Base-by-base conservation (phyloP, 2,888 invertebrate genomes). In the Troilus luridus region DNA sequence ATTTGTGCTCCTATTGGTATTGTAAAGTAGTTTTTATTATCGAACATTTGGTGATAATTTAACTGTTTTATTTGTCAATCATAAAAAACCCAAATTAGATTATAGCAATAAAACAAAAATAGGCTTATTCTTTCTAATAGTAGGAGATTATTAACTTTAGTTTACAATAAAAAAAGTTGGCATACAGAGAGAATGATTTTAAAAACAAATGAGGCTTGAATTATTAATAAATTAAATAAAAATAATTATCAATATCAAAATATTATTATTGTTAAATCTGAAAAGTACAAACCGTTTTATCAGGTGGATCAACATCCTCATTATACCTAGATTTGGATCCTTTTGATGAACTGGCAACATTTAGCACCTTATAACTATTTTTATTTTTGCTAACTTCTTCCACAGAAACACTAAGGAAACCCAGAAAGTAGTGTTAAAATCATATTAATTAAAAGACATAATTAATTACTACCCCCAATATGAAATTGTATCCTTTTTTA, bases 281-380 rank as follows among this genome's bases (percentile, higher is more conserved):
- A 60, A 27, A 85, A 59, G 21, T 54, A 85, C 85, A 11, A 56
- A 90, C 90, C 24, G 90, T 90, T 88, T 60, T 90, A 62, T 90
- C 90, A 60, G 90, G 90, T 8, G 90, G 90, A 59, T 90, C 90
- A 24, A 90, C 90, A 81, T 90, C 90, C 14, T 89, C 60, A 54
- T 56, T 67, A 19, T 21, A 41, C 19, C 1, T 11, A 27, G n/a
- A 21, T 67, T 72, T 72, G 41, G n/a, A 11, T 62, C 17, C 27
- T 24, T 89, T 89, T 24, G 89, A 72, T 62, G 88, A 60, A 58
- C 62, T 60, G 27, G 88, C 59, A 85, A 85, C 85, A 58, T 56
- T 85, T 85, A 58, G 56, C 85, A 85, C 85, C 56, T 85, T 85
- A 81, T 6, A 6, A 24, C 10, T 12, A 27, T 6, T 77, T 77